Evolutionary conservation across 1,140 invertebrate genomes (phyloP), one percentile per base, ranked within the genome.

Genomic region (Meteorus sp.): DNA sequence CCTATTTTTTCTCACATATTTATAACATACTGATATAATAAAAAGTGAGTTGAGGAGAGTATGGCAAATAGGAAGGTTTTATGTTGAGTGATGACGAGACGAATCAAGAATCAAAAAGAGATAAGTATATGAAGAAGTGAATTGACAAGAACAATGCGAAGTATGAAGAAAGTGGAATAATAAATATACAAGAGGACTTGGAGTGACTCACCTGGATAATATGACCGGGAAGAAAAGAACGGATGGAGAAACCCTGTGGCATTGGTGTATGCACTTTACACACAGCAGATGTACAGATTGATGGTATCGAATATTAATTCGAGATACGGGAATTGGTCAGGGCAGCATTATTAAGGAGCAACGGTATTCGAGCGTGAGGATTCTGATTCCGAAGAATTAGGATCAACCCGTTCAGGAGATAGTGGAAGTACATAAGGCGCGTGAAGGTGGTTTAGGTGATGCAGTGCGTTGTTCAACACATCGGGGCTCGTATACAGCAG

Each of bases 401-500:
- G 67, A 65, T 72, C 75, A 65, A 71, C 72, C 68, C 64, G 64
- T 67, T 74, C 65, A 69, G 74, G 69, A 70, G 73, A 70, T 66
- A 75, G 67, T 58, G 73, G 68, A 56, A 72, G 68, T 70, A 74
- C 67, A 70, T 69, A 73, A 58, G 74, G 66, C 64, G 69, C 66
- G 65, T 70, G 68, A 68, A 72, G 70, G 68, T 72, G 69, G 63
- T 74, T 69, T 56, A 71, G 71, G 66, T 75, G 75, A 73, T 79
- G 76, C 62, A 79, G 71, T 68, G 75, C 74, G 71, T 78, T 79
- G 76, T 72, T 76, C 71, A 79, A 70, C 69, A 78, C 73, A 68
- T 79, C 74, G 64, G 75, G 70, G 67, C 68, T 79, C 59, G 76
- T 78, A 67, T 79, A 79, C 73, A 79, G 76, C 72, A 79, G 72